Conservation (phyloP, 1,140 invertebrate species). For the Lethocerus indicus region DNA sequence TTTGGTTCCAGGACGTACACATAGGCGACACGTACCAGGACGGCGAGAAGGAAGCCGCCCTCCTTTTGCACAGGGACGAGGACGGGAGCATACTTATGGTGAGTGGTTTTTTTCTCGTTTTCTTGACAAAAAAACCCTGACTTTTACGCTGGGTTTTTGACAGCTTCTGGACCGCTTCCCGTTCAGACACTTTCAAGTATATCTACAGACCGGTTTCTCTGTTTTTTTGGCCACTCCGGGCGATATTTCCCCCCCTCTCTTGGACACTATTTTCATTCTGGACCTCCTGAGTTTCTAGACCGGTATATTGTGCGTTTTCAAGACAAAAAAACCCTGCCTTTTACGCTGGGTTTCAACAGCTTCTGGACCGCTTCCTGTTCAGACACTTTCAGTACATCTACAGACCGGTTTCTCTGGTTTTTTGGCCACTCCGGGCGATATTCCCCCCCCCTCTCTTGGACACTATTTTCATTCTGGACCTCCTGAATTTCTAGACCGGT, state of each 20-base stretch:
- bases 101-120: slow-evolving; percentile 26
- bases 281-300: no score
- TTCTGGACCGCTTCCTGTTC: background rate
- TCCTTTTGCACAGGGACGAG: slow-evolving; percentile 57
- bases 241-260: no score
- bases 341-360: background rate
- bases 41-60: slow-evolving; percentile 61
- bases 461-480: no score
- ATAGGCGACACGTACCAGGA: slow-evolving; percentile 78
- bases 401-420: no score
- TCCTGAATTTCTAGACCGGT: no score
- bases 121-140: background rate
- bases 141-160: background rate
- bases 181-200: background rate
- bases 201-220: no score
- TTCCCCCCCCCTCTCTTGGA: no score
- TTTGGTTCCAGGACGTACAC: slow-evolving; percentile 17
- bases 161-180: background rate
- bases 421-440: no score
- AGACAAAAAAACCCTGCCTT: background rate
- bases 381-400: background rate
- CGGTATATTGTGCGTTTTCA: slow-evolving; percentile 14
- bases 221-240: no score
- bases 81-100: slow-evolving; percentile 69
- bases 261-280: no score